Evolutionary conservation across 2,113 vertebrate species (phyloP).

Genomic region (Gallinago media): DNA sequence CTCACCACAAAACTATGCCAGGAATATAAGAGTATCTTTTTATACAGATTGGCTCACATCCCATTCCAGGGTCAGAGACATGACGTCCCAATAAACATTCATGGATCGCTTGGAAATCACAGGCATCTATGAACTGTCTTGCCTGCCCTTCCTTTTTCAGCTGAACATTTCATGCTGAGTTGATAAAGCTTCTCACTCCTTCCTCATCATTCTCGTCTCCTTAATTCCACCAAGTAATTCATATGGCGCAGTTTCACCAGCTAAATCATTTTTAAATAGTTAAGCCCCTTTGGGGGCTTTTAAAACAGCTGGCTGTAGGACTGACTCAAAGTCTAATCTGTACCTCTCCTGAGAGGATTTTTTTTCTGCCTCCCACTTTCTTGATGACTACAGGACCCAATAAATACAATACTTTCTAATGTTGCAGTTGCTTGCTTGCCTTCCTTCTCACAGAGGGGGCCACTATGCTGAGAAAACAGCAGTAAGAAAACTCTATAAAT

Average conservation of each 20-base stretch:
- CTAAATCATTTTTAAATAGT: constrained; percentile 4
- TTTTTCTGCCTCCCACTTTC: constrained; percentile 2
- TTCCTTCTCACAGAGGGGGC: not conserved
- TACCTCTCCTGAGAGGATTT: constrained; percentile 4
- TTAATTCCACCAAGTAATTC: constrained; percentile 32
- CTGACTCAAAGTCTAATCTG: constrained; percentile 20
- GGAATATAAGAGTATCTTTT: constrained; percentile 71
- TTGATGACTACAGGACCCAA: not conserved
- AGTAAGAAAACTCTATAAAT: constrained; percentile 26
- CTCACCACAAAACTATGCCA: constrained; percentile 51
- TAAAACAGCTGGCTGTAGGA: constrained; percentile 18
- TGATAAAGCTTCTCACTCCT: constrained; percentile 8
- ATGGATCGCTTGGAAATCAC: constrained; percentile 48
- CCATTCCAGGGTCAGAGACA: constrained; percentile 58
- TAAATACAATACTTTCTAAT: constrained; percentile 27
- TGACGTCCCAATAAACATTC: constrained; percentile 65
- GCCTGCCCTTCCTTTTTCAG: not conserved
- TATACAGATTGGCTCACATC: constrained; percentile 66
- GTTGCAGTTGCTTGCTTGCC: not conserved
- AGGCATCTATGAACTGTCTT: constrained; percentile 42
- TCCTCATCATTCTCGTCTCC: not conserved
- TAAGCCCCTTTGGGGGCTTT: constrained; percentile 6
- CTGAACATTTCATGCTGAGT: constrained; percentile 2
- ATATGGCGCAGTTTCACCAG: not conserved
- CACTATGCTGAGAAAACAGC: constrained; percentile 17